Evolutionary conservation across 2,797 vertebrate species (phyloP).

Genomic region (Alectoris magna): DNA sequence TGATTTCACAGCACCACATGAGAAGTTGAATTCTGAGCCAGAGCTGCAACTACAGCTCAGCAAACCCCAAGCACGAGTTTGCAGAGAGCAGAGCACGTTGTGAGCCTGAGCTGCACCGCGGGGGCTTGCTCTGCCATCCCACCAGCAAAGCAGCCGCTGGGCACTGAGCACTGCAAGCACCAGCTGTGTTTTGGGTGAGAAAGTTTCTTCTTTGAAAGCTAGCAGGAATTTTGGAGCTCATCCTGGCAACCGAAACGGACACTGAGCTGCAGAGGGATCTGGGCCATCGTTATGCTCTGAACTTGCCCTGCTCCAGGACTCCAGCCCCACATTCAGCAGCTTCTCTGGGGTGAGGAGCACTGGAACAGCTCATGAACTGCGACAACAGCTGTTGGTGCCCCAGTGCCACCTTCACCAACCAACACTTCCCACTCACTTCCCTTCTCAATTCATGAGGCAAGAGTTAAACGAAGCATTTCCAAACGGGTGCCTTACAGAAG

Average conservation of each 20-base stretch:
- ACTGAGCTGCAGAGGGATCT: accelerated
- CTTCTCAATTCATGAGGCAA: accelerated
- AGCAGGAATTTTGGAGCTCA: neutral
- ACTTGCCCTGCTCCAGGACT: neutral
- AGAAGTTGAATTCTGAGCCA: neutral
- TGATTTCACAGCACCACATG: accelerated
- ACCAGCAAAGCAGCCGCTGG: accelerated
- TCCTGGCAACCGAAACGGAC: accelerated
- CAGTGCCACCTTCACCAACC: accelerated
- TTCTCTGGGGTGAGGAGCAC: neutral
- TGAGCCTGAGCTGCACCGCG: accelerated
- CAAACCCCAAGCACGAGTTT: neutral
- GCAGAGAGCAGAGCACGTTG: neutral
- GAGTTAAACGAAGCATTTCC: accelerated
- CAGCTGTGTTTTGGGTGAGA: accelerated
- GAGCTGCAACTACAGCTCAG: neutral
- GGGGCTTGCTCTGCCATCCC: neutral
- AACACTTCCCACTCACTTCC: neutral
- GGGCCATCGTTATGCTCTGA: neutral
- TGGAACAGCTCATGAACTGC: accelerated
- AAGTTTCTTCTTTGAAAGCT: neutral
- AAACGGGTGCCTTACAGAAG: accelerated
- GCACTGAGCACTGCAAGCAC: neutral
- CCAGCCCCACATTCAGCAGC: neutral
- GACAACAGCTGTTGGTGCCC: neutral